Percentiles rank a stretch among this genome's conserved stretches.
Conservation (phyloP, 2,888 invertebrate species). For the Ornithoptera alexandrae region DNA sequence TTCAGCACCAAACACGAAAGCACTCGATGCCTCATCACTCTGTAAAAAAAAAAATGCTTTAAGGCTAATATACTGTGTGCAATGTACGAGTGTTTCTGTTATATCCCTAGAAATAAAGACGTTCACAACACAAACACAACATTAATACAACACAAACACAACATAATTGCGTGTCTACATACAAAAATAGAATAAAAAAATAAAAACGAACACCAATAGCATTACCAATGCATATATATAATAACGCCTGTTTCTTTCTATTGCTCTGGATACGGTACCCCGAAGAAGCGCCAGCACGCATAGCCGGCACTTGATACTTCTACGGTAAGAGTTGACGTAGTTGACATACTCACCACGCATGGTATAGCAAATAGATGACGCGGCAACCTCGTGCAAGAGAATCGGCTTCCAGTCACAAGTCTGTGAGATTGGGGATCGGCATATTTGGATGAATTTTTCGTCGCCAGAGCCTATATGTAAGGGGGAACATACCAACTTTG, state of each 20-base stretch:
- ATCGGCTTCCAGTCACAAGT: conserved; percentile 16
- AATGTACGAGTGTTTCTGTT: not conserved
- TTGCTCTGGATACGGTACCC: not conserved
- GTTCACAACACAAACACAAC: conserved; percentile 2
- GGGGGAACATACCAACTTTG: conserved; percentile 18
- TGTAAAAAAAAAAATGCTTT: conserved; percentile 31
- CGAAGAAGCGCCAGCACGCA: conserved; percentile 3
- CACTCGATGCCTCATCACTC: conserved; percentile 46
- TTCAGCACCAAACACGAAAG: conserved; percentile 50
- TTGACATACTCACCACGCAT: conserved; percentile 9
- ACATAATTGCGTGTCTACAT: not conserved
- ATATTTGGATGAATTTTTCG: conserved; percentile 18
- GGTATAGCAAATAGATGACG: conserved; percentile 8
- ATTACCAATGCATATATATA: conserved; percentile 4
- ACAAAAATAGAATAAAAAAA: not conserved
- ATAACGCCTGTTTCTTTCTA: not conserved
- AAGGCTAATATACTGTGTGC: not conserved
- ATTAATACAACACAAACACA: conserved; percentile 3
- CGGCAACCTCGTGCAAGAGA: conserved; percentile 4
- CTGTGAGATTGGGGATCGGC: conserved; percentile 15
- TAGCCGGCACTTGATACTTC: conserved; percentile 14
- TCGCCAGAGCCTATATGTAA: conserved; percentile 18
- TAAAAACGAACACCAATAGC: not conserved
- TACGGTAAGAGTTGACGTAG: conserved; percentile 4
- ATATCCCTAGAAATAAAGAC: not conserved